Evolutionary conservation across 2,888 invertebrate genomes (phyloP).

Genomic region (Lochmaea capreae): DNA sequence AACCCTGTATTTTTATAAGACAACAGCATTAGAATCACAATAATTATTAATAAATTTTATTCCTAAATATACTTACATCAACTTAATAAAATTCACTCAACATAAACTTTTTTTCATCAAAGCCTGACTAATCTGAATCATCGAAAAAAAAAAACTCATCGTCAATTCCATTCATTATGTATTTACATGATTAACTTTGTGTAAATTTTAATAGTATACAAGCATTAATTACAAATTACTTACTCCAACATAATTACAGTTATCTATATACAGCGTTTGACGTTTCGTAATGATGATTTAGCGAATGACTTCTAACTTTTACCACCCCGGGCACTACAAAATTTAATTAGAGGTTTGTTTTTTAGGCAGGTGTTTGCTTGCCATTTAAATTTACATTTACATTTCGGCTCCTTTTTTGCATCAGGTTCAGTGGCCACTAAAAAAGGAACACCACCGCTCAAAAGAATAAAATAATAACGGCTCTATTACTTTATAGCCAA

Average conservation of each 20-base stretch:
- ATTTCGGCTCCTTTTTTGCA: slow-evolving; percentile 28
- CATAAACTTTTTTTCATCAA: slow-evolving; percentile 2
- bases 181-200: not conserved
- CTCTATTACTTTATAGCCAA: too few relatives aligned
- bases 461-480: too few relatives aligned
- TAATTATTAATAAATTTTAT: too few relatives aligned
- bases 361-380: slow-evolving; percentile 24
- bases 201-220: not conserved
- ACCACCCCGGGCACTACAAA: slow-evolving; percentile 26
- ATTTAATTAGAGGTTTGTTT: slow-evolving; percentile 34
- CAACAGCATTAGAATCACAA: too few relatives aligned
- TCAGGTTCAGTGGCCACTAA: not conserved
- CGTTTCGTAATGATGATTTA: slow-evolving; percentile 12
- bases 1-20: too few relatives aligned
- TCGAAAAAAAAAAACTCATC: too few relatives aligned
- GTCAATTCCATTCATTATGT: too few relatives aligned
- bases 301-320: slow-evolving; percentile 27
- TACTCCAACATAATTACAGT: slow-evolving; percentile 22
- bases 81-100: too few relatives aligned
- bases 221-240: slow-evolving; percentile 5
- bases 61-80: too few relatives aligned
- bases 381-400: slow-evolving; percentile 31
- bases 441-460: not conserved
- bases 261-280: slow-evolving; percentile 34
- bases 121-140: not conserved